Evolutionary conservation across 1,140 invertebrate species (phyloP).

Genomic region (Vollenhovia emeryi): DNA sequence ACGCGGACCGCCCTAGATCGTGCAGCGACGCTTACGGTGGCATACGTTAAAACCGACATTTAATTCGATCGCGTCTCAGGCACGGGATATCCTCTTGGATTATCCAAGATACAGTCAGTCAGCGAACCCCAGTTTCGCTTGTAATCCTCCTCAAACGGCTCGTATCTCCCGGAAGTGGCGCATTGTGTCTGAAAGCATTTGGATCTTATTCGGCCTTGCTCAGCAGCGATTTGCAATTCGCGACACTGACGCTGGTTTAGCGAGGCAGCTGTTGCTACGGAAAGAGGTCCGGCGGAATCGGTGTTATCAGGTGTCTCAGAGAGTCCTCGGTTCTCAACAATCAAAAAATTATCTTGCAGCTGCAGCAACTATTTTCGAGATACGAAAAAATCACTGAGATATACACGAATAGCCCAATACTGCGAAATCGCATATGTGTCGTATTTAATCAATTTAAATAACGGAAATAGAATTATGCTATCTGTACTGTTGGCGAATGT

Average conservation of each 20-base stretch:
- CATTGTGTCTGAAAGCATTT: slow-evolving; percentile 59
- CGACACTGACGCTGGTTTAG: slow-evolving; percentile 63
- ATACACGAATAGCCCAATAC: no score
- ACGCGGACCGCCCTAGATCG: background rate
- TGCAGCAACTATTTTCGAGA: no score
- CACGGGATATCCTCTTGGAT: slow-evolving; percentile 62
- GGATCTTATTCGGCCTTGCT: slow-evolving; percentile 69
- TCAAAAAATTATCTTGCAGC: no score
- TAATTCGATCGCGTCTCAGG: slow-evolving; percentile 40
- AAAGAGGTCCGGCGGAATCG: slow-evolving; percentile 53
- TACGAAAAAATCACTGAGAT: no score
- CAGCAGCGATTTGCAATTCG: slow-evolving; percentile 71
- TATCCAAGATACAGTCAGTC: slow-evolving; percentile 51
- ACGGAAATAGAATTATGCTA: no score
- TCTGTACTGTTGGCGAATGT: no score
- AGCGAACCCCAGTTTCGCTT: slow-evolving; percentile 52
- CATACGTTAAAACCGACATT: slow-evolving; percentile 60
- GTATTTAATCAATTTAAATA: no score
- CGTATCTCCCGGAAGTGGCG: slow-evolving; percentile 65
- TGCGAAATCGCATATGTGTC: no score
- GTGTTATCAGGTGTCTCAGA: slow-evolving; percentile 19
- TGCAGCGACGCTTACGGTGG: background rate
- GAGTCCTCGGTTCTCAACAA: slow-evolving; percentile 4
- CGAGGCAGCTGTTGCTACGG: slow-evolving; percentile 43
- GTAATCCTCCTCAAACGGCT: slow-evolving; percentile 64